Evolutionary conservation across 2,113 vertebrate species (phyloP).

Genomic region (Percina caprodes): DNA sequence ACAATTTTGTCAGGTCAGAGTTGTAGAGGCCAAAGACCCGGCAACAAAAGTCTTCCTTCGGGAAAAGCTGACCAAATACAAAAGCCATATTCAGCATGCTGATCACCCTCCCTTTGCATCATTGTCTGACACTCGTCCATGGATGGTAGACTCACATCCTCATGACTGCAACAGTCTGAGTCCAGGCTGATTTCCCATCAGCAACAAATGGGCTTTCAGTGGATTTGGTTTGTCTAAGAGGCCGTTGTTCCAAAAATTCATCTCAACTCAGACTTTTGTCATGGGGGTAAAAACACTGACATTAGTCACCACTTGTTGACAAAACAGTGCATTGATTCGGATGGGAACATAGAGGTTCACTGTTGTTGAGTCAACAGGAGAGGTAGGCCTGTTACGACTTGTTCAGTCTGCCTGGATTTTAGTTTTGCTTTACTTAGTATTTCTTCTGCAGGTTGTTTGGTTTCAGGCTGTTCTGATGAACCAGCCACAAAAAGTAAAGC

Average conservation of each 20-base stretch:
- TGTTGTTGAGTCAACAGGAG: slow-evolving; percentile 37
- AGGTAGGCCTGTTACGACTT: background rate
- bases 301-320: slow-evolving; percentile 7
- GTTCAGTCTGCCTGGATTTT: background rate
- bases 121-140: slow-evolving; percentile 27
- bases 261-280: slow-evolving; percentile 31
- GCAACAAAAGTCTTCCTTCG: slow-evolving; percentile 56
- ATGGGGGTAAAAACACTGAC: slow-evolving; percentile 20
- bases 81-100: slow-evolving; percentile 61
- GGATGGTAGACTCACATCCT: slow-evolving; percentile 53
- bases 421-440: background rate
- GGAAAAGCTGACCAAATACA: slow-evolving; percentile 50
- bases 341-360: background rate
- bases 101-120: slow-evolving; percentile 16
- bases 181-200: slow-evolving; percentile 43
- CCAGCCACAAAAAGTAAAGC: too few relatives aligned
- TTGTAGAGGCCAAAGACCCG: slow-evolving; percentile 26
- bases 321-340: slow-evolving; percentile 20
- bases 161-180: slow-evolving; percentile 50
- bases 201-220: slow-evolving; percentile 44
- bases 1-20: slow-evolving; percentile 29
- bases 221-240: slow-evolving; percentile 10
- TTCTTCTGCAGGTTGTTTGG: background rate
- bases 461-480: too few relatives aligned
- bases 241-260: slow-evolving; percentile 36